A percentile compares a stretch with the other conserved stretches of the same genome.
Conservation (phyloP, 2,797 vertebrate species). For the Myiotriccus ornatus region DNA sequence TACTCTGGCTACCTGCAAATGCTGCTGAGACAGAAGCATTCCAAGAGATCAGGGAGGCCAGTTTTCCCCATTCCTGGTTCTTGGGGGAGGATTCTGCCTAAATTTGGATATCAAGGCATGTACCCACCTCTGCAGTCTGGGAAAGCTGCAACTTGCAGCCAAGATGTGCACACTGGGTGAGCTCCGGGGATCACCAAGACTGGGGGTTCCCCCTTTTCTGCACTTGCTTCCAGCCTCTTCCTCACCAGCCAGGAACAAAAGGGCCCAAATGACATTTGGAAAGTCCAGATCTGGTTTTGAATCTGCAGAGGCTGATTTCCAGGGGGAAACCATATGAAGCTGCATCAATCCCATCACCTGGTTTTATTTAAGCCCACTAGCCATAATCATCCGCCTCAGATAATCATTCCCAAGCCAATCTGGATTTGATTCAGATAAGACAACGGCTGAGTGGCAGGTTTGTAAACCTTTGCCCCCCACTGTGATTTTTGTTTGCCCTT, state of each 20-base stretch:
- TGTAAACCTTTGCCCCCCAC: neutral
- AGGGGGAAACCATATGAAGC: neutral
- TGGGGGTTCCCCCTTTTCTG: neutral
- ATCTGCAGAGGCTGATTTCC: neutral
- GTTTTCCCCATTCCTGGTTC: neutral
- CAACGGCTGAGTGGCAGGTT: neutral
- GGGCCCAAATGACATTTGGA: neutral
- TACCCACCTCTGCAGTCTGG: neutral
- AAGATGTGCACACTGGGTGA: neutral
- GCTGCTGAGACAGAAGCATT: neutral
- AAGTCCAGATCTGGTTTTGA: neutral
- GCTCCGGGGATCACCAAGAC: neutral
- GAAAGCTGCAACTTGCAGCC: neutral
- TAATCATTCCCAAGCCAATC: neutral
- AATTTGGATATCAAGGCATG: neutral
- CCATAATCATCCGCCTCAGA: constrained; percentile 38
- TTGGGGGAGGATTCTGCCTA: neutral
- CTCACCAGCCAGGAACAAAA: neutral
- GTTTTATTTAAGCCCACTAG: constrained; percentile 27
- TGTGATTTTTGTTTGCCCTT: neutral
- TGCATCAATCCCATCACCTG: constrained; percentile 20
- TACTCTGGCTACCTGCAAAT: neutral
- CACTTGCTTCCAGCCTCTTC: neutral
- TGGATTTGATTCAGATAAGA: constrained; percentile 31
- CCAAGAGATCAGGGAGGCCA: too few species aligned